Conservation (phyloP, 2,113 vertebrate genomes). For the Bombycilla garrulus region DNA sequence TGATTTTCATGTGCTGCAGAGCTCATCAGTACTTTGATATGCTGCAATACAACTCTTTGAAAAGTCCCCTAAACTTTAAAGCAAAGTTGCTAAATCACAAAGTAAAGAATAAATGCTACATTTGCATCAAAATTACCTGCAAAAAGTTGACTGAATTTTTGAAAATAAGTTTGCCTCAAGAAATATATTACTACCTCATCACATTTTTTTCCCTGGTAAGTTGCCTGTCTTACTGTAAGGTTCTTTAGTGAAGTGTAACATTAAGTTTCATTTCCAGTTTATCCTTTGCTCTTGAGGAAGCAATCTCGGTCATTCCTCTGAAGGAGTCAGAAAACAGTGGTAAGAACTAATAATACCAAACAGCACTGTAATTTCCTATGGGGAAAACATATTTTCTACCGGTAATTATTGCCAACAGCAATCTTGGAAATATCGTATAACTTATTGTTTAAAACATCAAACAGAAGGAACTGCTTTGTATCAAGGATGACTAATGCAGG, state of each 20-base stretch:
- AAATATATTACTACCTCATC: neutral
- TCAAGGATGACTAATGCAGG: conserved; percentile 61
- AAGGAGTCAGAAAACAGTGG: conserved; percentile 52
- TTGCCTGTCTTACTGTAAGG: neutral
- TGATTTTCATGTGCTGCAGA: neutral
- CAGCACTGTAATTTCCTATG: conserved; percentile 70
- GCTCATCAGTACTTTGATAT: neutral
- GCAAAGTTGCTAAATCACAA: neutral
- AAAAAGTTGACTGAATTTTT: neutral
- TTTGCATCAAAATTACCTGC: neutral
- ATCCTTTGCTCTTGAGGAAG: conserved; percentile 42
- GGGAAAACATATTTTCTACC: conserved; percentile 69
- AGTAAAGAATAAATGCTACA: neutral
- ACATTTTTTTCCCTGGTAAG: neutral
- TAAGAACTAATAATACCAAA: conserved; percentile 74
- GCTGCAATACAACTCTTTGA: neutral
- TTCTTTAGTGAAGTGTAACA: conserved; percentile 2
- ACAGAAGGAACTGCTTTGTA: conserved; percentile 71
- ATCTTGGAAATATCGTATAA: conserved; percentile 67
- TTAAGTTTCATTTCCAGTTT: conserved; percentile 48
- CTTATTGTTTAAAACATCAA: conserved; percentile 63
- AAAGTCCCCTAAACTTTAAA: neutral
- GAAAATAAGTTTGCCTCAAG: neutral
- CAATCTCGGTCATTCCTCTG: conserved; percentile 55
- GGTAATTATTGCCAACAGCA: conserved; percentile 59